Percentiles rank a stretch among this genome's conserved stretches.
These are phyloP conservation scores for Acleris sparsana DNA, from an alignment of 2,888 invertebrate genomes.

Conservation along the genomic window DNA sequence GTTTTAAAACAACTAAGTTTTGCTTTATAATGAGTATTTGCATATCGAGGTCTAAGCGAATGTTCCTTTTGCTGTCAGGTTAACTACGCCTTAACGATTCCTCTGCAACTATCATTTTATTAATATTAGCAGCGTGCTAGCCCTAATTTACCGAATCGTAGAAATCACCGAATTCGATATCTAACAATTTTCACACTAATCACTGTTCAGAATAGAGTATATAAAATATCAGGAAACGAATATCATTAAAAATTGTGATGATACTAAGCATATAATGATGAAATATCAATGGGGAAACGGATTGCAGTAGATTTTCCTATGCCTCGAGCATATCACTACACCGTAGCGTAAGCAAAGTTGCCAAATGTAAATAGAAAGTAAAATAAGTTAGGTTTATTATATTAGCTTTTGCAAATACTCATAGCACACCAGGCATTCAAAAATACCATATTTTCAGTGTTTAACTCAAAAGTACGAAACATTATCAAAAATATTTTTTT, in stretches of 20 bases:
- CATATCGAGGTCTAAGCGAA: too few species aligned
- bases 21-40: too few species aligned
- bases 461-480: too few species aligned
- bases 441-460: neutral
- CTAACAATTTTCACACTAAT: slow-evolving; percentile 1
- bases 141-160: too few species aligned
- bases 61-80: too few species aligned
- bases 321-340: slow-evolving; percentile 77
- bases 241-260: slow-evolving; percentile 67
- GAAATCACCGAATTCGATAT: too few species aligned
- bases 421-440: neutral
- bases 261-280: slow-evolving; percentile 41
- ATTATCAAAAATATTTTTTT: neutral
- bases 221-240: slow-evolving; percentile 39
- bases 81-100: too few species aligned
- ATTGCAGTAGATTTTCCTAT: slow-evolving; percentile 62
- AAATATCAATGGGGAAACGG: slow-evolving; percentile 67
- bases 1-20: too few species aligned
- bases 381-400: slow-evolving; percentile 37
- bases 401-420: slow-evolving; percentile 36
- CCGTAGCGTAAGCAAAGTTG: slow-evolving; percentile 77
- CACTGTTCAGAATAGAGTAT: neutral
- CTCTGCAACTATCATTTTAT: too few species aligned
- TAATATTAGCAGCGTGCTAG: too few species aligned
- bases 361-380: slow-evolving; percentile 75